phyloP scores from a whole-genome alignment of 1,140 invertebrate genomes.

The Charaxes varanes region DNA sequence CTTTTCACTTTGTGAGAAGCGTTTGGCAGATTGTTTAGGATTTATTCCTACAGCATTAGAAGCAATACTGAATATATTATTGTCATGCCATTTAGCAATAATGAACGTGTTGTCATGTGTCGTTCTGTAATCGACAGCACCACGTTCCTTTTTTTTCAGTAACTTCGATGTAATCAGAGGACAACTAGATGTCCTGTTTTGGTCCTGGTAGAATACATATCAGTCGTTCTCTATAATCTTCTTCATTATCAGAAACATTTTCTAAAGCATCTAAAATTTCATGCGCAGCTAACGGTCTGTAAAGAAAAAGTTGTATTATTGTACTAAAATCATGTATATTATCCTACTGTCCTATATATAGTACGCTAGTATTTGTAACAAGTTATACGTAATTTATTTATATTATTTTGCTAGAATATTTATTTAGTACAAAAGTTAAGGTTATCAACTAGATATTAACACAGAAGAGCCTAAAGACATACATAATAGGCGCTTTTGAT shows the following conservation, averaged over 20 bases:
- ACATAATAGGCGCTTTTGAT: too few species aligned
- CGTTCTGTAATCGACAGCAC: too few species aligned
- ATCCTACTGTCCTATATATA: conserved; percentile 46
- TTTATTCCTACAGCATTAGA: conserved; percentile 37
- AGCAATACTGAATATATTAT: conserved; percentile 40
- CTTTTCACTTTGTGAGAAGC: conserved; percentile 51
- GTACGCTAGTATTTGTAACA: conserved; percentile 42
- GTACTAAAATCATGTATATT: conserved; percentile 44
- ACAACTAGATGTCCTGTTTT: too few species aligned
- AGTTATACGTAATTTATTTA: conserved; percentile 38
- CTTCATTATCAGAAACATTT: conserved; percentile 38
- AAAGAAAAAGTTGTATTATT: conserved; percentile 44
- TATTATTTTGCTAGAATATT: conserved; percentile 37
- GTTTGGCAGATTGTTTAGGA: conserved; percentile 37
- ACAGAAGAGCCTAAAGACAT: too few species aligned
- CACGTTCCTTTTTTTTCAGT: too few species aligned
- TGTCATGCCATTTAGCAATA: too few species aligned
- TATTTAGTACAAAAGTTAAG: conserved; percentile 40
- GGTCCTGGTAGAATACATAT: too few species aligned
- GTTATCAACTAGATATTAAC: conserved; percentile 39
- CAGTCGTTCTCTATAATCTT: conserved; percentile 32
- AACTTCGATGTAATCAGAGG: too few species aligned
- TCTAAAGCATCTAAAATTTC: conserved; percentile 46
- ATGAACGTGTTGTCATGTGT: conserved; percentile 36
- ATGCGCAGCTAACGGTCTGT: conserved; percentile 40